Evolutionary conservation across 2,888 invertebrate genomes (phyloP), one percentile per base, ranked within the genome.

Genomic region (Cheilosia urbana): DNA sequence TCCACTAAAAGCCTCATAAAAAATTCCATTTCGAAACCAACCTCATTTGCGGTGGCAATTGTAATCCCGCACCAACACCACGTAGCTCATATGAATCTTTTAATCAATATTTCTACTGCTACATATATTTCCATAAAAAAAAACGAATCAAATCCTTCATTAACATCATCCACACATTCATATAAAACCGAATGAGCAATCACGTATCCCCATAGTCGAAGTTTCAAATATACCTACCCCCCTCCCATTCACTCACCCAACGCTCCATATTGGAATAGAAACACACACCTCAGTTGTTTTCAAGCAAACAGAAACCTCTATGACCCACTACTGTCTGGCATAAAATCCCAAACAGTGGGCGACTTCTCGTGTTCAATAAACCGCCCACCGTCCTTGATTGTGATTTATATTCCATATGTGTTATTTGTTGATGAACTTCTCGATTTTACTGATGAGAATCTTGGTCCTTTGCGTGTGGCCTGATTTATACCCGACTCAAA

Each of bases 381-480:
- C 5, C 42, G n/a, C 17, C 45, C 37, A 37, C 37, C 13, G 13
- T 37, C 13, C 37, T 4, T 37, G 13, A n/a, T 45, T 17, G 5
- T 17, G 17, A 17, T 7, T 45, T 15, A 6, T 2, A 45, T n/a
- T 45, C 7, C 45, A n/a, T 17, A 45, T n/a, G 17, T 7, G 15
- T 17, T 37, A 37, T 37, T 37, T 37, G 13, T 13, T 17, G 45
- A 45, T 45, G 45, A n/a, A 17, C 15, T 15, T 45, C 17, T 45
- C n/a, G 45, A 2, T 6, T n/a, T n/a, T 45, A n/a, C 6, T n/a
- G 45, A 45, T 17, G 17, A 45, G 45, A 24, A 66, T 40, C 57
- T 21, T 68, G 30, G 45, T 57, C 42, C 19, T 13, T 9, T 57
- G 45, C 55, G 45, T 68, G 30, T 68, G 55, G 30, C 30, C 30